phyloP scores from a whole-genome alignment of 1,140 invertebrate genomes.

The Lethocerus indicus region DNA sequence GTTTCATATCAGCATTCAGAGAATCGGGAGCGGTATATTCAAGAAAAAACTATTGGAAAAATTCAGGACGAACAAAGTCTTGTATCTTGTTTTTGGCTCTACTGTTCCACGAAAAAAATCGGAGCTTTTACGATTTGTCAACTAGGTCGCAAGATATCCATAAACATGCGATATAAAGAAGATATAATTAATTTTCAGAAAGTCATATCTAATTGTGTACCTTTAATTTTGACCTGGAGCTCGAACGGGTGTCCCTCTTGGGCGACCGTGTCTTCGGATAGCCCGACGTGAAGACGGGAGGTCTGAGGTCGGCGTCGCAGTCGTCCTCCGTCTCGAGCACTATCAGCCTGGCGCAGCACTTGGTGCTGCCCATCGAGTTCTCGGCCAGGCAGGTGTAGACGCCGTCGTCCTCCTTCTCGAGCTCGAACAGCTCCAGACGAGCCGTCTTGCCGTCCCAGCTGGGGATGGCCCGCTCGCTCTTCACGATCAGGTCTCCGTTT shows the following conservation, averaged over 20 bases:
- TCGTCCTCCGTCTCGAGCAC: conserved; percentile 23
- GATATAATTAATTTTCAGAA: too few species aligned
- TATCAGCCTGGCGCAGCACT: conserved; percentile 31
- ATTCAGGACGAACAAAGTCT: too few species aligned
- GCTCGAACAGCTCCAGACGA: conserved; percentile 31
- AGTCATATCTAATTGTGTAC: too few species aligned
- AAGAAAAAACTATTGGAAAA: too few species aligned
- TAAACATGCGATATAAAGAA: too few species aligned
- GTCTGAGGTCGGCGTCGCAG: conserved; percentile 17
- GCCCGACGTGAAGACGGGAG: conserved; percentile 29
- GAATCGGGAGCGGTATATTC: too few species aligned
- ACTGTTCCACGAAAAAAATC: too few species aligned
- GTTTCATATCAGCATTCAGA: too few species aligned
- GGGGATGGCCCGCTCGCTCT: conserved; percentile 22
- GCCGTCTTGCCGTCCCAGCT: conserved; percentile 26
- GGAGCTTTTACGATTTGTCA: too few species aligned
- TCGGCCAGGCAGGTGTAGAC: conserved; percentile 55
- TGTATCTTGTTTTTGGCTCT: too few species aligned
- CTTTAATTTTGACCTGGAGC: conserved; percentile 30
- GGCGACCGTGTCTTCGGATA: conserved; percentile 29
- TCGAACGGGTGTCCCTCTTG: conserved; percentile 42
- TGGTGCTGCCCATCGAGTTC: conserved; percentile 42
- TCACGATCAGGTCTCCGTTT: conserved; percentile 31
- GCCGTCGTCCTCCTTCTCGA: conserved; percentile 33
- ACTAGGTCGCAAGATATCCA: too few species aligned